Evolutionary conservation across 1,140 invertebrate species (phyloP).

Genomic region (Tetragonula clypearis): DNA sequence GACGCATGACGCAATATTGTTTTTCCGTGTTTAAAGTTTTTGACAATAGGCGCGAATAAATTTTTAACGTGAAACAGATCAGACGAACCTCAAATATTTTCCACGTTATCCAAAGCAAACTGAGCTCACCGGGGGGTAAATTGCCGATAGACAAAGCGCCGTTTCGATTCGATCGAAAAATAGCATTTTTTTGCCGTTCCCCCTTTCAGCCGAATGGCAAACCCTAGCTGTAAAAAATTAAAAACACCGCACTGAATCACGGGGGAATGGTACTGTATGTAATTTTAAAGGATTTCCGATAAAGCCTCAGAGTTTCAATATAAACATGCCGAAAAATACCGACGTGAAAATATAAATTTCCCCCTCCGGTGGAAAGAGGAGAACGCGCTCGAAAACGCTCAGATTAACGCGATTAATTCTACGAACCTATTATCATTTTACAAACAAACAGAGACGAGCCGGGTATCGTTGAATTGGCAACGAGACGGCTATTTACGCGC

Average conservation of each 20-base stretch:
- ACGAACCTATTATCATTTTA: not conserved
- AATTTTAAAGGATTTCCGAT: conserved; percentile 24
- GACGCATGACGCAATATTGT: not conserved
- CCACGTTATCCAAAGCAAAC: conserved; percentile 8
- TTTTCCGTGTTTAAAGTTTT: not conserved
- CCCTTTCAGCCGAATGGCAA: not conserved
- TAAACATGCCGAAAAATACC: not conserved
- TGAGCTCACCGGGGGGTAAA: not conserved
- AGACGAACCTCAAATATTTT: not conserved
- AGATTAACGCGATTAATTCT: not conserved
- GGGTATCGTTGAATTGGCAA: not conserved
- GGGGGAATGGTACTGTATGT: not conserved
- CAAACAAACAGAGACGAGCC: not conserved
- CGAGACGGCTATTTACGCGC: conserved; percentile 12
- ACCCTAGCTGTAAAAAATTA: not conserved
- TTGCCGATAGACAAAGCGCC: not conserved
- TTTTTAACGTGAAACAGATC: not conserved
- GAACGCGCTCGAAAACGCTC: not conserved
- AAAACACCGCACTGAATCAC: not conserved
- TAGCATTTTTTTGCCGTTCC: conserved; percentile 19
- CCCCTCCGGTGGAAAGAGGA: not conserved
- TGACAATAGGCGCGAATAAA: not conserved
- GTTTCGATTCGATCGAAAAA: conserved; percentile 19
- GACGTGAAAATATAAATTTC: not conserved
- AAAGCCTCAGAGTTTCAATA: not conserved